These are phyloP conservation scores for Oscheius myriophilus DNA, from an alignment of 2,888 invertebrate species.

Conservation along the genomic window DNA sequence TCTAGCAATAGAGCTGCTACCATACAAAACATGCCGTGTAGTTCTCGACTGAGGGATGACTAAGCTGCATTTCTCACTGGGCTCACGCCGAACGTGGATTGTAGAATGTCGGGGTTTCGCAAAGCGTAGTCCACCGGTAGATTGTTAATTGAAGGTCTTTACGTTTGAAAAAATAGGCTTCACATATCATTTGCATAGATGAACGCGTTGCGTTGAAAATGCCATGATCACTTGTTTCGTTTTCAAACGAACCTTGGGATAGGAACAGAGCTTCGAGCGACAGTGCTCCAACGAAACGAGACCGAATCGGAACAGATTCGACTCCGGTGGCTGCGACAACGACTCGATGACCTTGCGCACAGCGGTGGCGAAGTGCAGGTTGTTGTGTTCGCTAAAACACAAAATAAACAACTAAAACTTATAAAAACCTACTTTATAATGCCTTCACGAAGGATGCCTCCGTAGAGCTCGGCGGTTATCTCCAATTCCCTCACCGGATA, in stretches of 20 bases:
- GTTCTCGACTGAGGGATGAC: too few species aligned
- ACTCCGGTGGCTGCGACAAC: slow-evolving; percentile 86
- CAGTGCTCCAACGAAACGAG: slow-evolving; percentile 88
- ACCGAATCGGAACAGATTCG: slow-evolving; percentile 95
- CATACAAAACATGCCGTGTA: too few species aligned
- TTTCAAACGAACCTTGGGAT: slow-evolving; percentile 81
- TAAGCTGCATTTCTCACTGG: too few species aligned
- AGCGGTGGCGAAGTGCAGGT: slow-evolving; percentile 68
- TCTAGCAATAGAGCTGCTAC: too few species aligned
- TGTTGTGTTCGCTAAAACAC: slow-evolving; percentile 26
- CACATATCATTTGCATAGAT: too few species aligned
- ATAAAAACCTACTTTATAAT: slow-evolving; percentile 72
- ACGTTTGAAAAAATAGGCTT: too few species aligned
- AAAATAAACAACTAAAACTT: not conserved
- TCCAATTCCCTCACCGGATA: slow-evolving; percentile 97
- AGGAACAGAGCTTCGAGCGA: slow-evolving; percentile 87
- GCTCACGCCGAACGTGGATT: too few species aligned
- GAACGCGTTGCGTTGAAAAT: too few species aligned
- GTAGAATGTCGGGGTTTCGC: too few species aligned
- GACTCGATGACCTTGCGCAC: slow-evolving; percentile 73
- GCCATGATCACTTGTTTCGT: too few species aligned
- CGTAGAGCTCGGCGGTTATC: slow-evolving; percentile 95
- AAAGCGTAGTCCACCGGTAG: too few species aligned
- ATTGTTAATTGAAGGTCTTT: too few species aligned
- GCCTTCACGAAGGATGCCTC: slow-evolving; percentile 77